Evolutionary conservation across 2,797 vertebrate species (phyloP).

Genomic region (Simalia tracyae): DNA sequence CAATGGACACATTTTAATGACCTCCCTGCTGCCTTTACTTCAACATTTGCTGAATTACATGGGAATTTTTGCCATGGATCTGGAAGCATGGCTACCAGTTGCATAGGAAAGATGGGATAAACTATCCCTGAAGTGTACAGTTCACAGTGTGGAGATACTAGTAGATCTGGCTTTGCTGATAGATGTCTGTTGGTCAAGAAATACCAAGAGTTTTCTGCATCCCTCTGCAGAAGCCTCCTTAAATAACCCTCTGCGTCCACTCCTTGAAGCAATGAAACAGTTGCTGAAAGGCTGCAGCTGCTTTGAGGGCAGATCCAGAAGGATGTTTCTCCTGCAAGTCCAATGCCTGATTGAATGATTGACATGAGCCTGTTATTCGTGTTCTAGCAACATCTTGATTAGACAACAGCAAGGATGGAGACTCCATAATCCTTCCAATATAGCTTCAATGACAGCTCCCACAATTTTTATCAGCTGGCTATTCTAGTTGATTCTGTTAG

Average conservation of each 20-base stretch:
- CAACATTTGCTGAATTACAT: background rate
- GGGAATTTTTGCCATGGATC: background rate
- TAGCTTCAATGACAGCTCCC: background rate
- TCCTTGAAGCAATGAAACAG: background rate
- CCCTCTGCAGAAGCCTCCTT: background rate
- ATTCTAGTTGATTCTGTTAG: background rate
- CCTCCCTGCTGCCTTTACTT: background rate
- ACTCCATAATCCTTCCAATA: background rate
- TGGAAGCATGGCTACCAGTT: background rate
- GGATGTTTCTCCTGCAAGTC: background rate
- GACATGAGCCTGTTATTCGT: background rate
- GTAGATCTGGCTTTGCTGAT: background rate
- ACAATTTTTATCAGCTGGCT: background rate
- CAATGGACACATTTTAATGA: background rate
- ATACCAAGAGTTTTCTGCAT: background rate
- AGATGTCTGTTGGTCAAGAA: background rate
- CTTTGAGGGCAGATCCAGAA: too few species aligned
- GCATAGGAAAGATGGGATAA: background rate
- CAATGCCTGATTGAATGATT: background rate
- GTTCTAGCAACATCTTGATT: background rate
- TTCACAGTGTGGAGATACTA: background rate
- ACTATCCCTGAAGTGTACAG: background rate
- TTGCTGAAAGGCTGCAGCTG: background rate
- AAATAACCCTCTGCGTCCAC: background rate
- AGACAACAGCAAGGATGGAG: background rate